phyloP scores from a whole-genome alignment of 2,797 vertebrate species.

The Champsocephalus esox region DNA sequence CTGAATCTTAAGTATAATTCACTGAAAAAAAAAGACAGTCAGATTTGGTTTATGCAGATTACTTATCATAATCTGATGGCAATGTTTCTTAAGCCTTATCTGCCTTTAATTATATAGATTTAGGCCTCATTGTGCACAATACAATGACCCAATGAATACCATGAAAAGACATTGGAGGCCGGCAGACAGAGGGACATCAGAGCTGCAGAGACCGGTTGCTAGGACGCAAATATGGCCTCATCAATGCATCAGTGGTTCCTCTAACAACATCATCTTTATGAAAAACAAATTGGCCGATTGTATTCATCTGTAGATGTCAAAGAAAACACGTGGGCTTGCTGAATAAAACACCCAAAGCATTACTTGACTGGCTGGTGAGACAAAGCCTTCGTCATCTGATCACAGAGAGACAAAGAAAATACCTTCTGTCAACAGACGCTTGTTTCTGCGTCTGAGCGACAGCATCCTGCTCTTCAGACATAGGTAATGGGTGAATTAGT shows the following conservation, averaged over 20 bases:
- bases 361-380: slow-evolving; percentile 62
- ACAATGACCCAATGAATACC: slow-evolving; percentile 76
- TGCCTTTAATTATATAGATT: slow-evolving; percentile 81
- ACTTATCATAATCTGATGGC: slow-evolving; percentile 72
- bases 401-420: slow-evolving; percentile 47
- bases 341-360: slow-evolving; percentile 54
- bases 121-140: slow-evolving; percentile 73
- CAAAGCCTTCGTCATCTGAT: slow-evolving; percentile 54
- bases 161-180: slow-evolving; percentile 73
- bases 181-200: slow-evolving; percentile 67
- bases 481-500: slow-evolving; percentile 20
- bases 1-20: not conserved
- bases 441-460: slow-evolving; percentile 23
- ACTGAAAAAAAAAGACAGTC: slow-evolving; percentile 23
- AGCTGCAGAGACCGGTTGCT: slow-evolving; percentile 77
- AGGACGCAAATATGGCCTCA: slow-evolving; percentile 81
- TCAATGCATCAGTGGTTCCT: slow-evolving; percentile 75
- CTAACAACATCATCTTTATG: slow-evolving; percentile 79
- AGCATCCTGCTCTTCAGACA: slow-evolving; percentile 37
- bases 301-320: slow-evolving; percentile 72
- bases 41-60: slow-evolving; percentile 62
- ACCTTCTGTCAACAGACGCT: slow-evolving; percentile 45
- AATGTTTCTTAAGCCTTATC: slow-evolving; percentile 71
- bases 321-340: slow-evolving; percentile 61
- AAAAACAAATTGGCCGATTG: slow-evolving; percentile 75